These are phyloP conservation scores for Scartelaos histophorus DNA, from an alignment of 2,113 vertebrate genomes.

Conservation along the genomic window DNA sequence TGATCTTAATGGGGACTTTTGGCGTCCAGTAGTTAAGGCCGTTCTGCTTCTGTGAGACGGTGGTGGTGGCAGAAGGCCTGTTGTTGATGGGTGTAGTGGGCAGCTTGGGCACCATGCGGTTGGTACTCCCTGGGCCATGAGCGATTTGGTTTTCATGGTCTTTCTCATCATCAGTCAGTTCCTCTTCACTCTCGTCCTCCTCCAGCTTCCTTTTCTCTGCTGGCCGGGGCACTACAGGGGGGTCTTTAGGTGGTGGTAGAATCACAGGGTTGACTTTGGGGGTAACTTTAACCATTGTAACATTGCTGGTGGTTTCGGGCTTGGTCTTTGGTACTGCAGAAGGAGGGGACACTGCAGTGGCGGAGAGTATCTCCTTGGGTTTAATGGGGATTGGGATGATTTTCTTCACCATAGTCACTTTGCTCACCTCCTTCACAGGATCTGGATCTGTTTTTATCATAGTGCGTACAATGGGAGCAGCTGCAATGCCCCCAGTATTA, in stretches of 20 bases:
- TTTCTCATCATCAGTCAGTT: conserved; percentile 71
- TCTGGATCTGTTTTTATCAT: conserved; percentile 68
- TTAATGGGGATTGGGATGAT: conserved; percentile 63
- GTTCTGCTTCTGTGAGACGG: conserved; percentile 72
- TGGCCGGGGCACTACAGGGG: conserved; percentile 56
- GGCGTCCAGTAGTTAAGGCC: conserved; percentile 77
- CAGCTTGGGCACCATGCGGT: conserved; percentile 75
- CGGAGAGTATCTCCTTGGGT: conserved; percentile 66
- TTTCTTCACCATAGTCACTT: conserved; percentile 59
- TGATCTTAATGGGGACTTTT: conserved; percentile 78
- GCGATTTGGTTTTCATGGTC: conserved; percentile 50
- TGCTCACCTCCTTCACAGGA: conserved; percentile 60
- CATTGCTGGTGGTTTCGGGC: conserved; percentile 67
- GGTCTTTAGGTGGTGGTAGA: conserved; percentile 63
- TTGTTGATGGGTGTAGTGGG: conserved; percentile 68
- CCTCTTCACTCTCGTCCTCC: conserved; percentile 69
- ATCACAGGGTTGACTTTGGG: conserved; percentile 63
- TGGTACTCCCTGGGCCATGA: conserved; percentile 55
- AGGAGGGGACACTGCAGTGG: conserved; percentile 44
- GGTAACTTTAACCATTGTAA: conserved; percentile 73
- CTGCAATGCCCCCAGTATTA: conserved; percentile 60
- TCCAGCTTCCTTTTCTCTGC: conserved; percentile 60
- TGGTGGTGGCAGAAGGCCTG: conserved; percentile 54
- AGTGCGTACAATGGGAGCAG: conserved; percentile 65
- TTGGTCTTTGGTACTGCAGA: conserved; percentile 75